Evolutionary conservation across 2,888 invertebrate genomes (phyloP), one percentile per base, ranked within the genome.

Genomic region (Trachelus tabidus): DNA sequence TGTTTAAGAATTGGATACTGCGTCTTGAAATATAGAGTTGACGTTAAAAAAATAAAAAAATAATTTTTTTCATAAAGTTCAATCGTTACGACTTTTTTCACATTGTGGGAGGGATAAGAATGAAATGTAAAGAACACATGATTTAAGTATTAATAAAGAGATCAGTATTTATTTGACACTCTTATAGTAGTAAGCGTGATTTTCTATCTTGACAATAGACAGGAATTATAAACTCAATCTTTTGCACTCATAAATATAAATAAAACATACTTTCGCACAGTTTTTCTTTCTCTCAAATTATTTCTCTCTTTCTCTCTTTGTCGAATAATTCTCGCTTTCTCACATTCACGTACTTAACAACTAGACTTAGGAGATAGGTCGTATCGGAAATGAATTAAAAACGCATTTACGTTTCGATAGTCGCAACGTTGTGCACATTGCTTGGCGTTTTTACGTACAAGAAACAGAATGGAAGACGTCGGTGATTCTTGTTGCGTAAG

Each of bases 401-500:
- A 74, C 71, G 71, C 77, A 37, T 79, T 77, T 83, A 85, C 85
- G 83, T 56, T 40, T 76, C 34, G 73, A 37, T 35, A 71, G 71
- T 71, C 87, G 89, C 87, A 87, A 71, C 4, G 71, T 71, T 71
- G 34, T 40, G 56, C 15, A 37, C 73, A 23, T 73, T 40, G 77
- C 73, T 75, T 71, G 68, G 77, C 75, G 69, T 68, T 78, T 78
- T 71, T 76, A 78, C 75, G 75, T 78, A 75, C 78, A 86, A 86
- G 87, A 89, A 89, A 91, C 88, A 88, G 83, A 89, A 90, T 91
- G 91, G 91, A 91, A 91, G 91, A 91, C 91, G 84, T 89, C 86
- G 87, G 90, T 91, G 91, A 91, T 91, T 91, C 90, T 91, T 91
- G 91, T 91, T 91, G 91, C 88, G 85, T 90, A 91, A 91, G 91